These are phyloP conservation scores for Orthosia gothica DNA, from an alignment of 2,888 invertebrate genomes.

Conservation along the genomic window DNA sequence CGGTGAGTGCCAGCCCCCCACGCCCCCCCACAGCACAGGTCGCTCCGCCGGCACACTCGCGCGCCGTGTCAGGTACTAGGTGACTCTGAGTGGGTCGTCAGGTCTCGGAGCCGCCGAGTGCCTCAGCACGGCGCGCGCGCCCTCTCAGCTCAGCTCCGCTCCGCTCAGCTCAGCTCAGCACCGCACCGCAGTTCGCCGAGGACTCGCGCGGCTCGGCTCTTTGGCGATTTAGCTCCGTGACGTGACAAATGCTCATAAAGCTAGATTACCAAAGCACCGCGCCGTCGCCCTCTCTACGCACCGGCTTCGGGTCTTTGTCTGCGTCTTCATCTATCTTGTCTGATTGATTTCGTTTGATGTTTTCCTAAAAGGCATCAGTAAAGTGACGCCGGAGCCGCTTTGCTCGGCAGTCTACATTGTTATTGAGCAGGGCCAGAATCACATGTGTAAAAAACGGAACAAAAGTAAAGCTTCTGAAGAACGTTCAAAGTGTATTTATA, in stretches of 20 bases:
- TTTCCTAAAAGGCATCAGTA: background rate
- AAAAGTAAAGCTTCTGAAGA: too few relatives aligned
- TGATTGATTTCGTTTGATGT: background rate
- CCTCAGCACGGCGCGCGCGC: conserved; percentile 83
- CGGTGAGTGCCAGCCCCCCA: too few relatives aligned
- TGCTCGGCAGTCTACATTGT: too few relatives aligned
- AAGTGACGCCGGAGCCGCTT: too few relatives aligned
- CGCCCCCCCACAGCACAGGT: background rate
- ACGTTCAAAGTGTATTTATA: too few relatives aligned
- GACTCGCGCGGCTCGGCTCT: conserved; percentile 92
- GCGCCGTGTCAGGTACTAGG: conserved; percentile 95
- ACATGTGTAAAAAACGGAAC: too few relatives aligned
- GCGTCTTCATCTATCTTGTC: conserved; percentile 31
- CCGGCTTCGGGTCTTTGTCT: conserved; percentile 30
- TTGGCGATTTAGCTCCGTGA: conserved; percentile 98
- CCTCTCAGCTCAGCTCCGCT: background rate
- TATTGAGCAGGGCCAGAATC: too few relatives aligned
- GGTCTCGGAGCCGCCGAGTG: conserved; percentile 91
- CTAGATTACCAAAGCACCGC: conserved; percentile 98
- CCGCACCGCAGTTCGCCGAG: conserved; percentile 19
- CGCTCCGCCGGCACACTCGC: conserved; percentile 19
- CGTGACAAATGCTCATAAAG: conserved; percentile 95
- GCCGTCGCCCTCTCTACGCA: conserved; percentile 71
- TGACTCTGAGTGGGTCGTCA: conserved; percentile 94
- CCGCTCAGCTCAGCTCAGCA: conserved; percentile 18